Evolutionary conservation across 2,888 invertebrate genomes (phyloP), one percentile per base, ranked within the genome.

Genomic region (Drosophila histrio): DNA sequence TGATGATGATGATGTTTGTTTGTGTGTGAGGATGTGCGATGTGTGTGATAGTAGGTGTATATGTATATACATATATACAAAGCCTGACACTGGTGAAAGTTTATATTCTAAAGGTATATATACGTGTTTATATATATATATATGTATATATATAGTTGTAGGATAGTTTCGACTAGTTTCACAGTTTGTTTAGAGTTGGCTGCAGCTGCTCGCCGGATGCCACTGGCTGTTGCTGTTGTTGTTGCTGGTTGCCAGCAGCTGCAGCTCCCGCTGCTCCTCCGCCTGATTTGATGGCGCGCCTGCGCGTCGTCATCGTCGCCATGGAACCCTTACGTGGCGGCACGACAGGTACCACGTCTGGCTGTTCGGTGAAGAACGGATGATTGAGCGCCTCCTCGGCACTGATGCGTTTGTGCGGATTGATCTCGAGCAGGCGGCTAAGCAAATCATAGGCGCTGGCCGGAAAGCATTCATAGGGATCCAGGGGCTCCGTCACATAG

Each of bases 351-450:
- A 17, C 9, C n/a, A 30, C 2, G 4, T 24, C 22, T 6, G 39
- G 46, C 1, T 47, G 41, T 1, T 77, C 87, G 13, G 60, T 77
- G 34, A 97, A 93, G 92, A 96, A 97, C 49, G 95, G 94, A 93
- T 97, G 97, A 38, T 92, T 90, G 26, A 97, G 92, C 38, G 97
- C 97, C 61, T 94, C 93, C 15, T 93, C 93, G 26, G 97, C 97
- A 8, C 95, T 93, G 69, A 95, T 94, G 79, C 97, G 94, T 28
- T 93, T 93, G 83, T 93, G 92, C n/a, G 96, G 96, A 93, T 96
- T 94, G n/a, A 96, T 93, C 90, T 96, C 96, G 79, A 97, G 92
- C 79, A 97, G 93, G 52, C 93, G 93, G 73, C 92, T 92, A 59
- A 96, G 93, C 73, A 97, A 93, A 88, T 95, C 94, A 92, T 95